These are phyloP conservation scores for Brachyptera putata DNA, from an alignment of 2,888 invertebrate genomes.

Conservation along the genomic window DNA sequence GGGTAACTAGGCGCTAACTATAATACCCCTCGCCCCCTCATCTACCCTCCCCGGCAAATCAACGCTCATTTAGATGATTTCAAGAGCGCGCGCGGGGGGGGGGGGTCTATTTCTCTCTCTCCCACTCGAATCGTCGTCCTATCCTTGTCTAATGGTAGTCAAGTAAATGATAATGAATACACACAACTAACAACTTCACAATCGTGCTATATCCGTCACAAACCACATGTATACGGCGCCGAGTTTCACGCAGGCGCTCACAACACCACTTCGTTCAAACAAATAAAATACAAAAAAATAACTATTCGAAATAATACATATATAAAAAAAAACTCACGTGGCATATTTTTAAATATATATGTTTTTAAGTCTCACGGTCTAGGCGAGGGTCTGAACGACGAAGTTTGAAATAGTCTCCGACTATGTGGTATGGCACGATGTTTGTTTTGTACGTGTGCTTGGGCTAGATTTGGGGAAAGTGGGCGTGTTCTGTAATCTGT, in stretches of 20 bases:
- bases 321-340: constrained; percentile 1
- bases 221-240: constrained; percentile 16
- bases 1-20: no score
- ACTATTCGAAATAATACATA: constrained; percentile 10
- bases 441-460: neutral
- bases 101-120: no score
- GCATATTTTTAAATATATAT: neutral
- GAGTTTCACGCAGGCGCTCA: neutral
- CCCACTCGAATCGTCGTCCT: neutral
- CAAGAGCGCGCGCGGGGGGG: no score
- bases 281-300: constrained; percentile 19
- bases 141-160: no score
- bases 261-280: neutral
- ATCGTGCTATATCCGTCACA: constrained; percentile 21
- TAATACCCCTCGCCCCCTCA: no score
- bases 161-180: no score
- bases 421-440: no score
- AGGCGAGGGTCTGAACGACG: constrained; percentile 10
- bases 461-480: neutral
- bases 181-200: no score
- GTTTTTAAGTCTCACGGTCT: constrained; percentile 16
- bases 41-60: no score
- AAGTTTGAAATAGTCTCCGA: neutral
- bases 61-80: no score
- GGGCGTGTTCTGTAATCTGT: no score